These are phyloP conservation scores for Coelinius sp. DNA, from an alignment of 2,888 invertebrate genomes.

Conservation along the genomic window DNA sequence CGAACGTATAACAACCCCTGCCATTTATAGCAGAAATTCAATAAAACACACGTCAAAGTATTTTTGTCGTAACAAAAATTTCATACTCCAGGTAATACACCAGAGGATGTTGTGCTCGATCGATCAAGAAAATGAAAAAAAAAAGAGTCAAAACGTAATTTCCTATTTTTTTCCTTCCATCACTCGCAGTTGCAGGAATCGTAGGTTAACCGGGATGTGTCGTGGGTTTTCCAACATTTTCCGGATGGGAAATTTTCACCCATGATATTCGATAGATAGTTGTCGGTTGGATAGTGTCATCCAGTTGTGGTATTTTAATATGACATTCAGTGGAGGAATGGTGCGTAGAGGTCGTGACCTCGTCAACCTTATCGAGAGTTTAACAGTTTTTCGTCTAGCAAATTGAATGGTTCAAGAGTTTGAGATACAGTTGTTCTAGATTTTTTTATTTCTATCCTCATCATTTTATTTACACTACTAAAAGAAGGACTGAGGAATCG, in stretches of 20 bases:
- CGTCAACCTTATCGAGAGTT: slow-evolving; percentile 44
- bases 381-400: slow-evolving; percentile 38
- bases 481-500: too few relatives aligned
- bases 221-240: slow-evolving; percentile 42
- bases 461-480: too few relatives aligned
- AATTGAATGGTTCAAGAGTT: neutral
- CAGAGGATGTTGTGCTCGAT: neutral
- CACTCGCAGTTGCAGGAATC: neutral
- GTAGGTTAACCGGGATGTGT: slow-evolving; percentile 30
- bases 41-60: slow-evolving; percentile 14
- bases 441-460: too few relatives aligned
- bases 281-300: slow-evolving; percentile 9
- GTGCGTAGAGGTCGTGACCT: slow-evolving; percentile 27
- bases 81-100: slow-evolving; percentile 2
- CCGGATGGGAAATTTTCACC: slow-evolving; percentile 28
- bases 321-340: slow-evolving; percentile 39
- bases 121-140: neutral
- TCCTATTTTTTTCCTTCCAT: neutral
- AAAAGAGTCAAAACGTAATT: neutral
- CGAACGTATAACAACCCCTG: neutral
- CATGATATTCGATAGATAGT: neutral
- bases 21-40: slow-evolving; percentile 4
- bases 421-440: too few relatives aligned
- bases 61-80: slow-evolving; percentile 2
- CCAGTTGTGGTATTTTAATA: slow-evolving; percentile 23